Evolutionary conservation across 2,888 invertebrate species (phyloP), one percentile per base, ranked within the genome.

Genomic region (Chalcis sispes): DNA sequence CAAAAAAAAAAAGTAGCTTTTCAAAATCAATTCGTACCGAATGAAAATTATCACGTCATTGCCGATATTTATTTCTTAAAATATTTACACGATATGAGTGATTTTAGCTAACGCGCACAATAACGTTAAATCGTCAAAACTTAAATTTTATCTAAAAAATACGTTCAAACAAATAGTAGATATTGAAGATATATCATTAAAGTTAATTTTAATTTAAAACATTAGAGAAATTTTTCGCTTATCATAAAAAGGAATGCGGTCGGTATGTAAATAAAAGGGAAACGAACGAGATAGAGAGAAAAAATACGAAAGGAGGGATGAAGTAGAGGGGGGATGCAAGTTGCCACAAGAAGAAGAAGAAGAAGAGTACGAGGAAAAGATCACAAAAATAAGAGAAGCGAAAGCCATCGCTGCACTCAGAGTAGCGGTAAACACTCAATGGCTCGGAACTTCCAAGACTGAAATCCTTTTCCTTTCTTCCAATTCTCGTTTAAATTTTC

Each of bases 401-500:
- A 59, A 23, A 64, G 40, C 71, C 67, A 71, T 72, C 69, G 71
- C 56, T 46, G 27, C 46, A 56, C 42, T 8, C 2, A 13, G 65
- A 58, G 72, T 56, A 52, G 66, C 23, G 65, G 64, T 65, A 59
- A 73, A 59, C 48, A 48, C 58, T 40, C 42, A 65, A 73, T 54
- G 25, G 65, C 46, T 50, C 13, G 52, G 36, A 50, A 23, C 25
- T 25, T 23, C 36, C 13, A 0, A 13, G 5, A 25, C 20, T 46
- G 46, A 74, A 58, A 48, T 40, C 32, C 56, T 62, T 20, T 29
- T 13, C 13, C 36, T 48, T 46, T 4, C 25, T 54, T 20, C 7
- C 77, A 73, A 69, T 75, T 71, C 81, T 83, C n/a, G 18, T 3
- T 50, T 5, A 18, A 50, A 50, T 18, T 20, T 10, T 48, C 18